A percentile compares a stretch with the other conserved stretches of the same genome.
phyloP scores from a whole-genome alignment of 2,888 invertebrate species.

The Pachliopta kotzebuea region DNA sequence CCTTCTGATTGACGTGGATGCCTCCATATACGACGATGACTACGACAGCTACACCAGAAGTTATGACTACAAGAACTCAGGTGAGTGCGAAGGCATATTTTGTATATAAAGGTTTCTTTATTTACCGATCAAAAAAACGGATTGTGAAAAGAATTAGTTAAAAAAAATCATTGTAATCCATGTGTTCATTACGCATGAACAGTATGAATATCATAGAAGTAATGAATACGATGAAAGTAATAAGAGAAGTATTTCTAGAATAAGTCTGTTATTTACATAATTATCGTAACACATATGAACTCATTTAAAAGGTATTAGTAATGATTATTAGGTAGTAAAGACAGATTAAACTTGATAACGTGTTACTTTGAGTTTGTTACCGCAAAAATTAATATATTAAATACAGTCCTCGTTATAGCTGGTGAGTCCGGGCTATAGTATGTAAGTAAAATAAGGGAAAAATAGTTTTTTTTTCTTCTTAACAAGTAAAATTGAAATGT shows the following conservation, averaged over 20 bases:
- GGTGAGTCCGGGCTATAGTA: neutral
- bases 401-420: too few species aligned
- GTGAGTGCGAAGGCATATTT: conserved; percentile 44
- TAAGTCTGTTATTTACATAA: neutral
- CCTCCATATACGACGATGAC: conserved; percentile 69
- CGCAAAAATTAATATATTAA: neutral
- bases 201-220: too few species aligned
- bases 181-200: too few species aligned
- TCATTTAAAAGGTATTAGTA: neutral
- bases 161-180: too few species aligned
- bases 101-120: neutral
- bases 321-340: neutral
- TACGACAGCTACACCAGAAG: conserved; percentile 68
- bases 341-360: neutral
- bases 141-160: too few species aligned
- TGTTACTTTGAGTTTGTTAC: neutral
- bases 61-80: conserved; percentile 66
- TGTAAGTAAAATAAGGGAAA: neutral
- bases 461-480: neutral
- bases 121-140: neutral
- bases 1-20: conserved; percentile 49
- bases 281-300: neutral
- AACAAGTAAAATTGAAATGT: conserved; percentile 31
- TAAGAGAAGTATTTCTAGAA: too few species aligned
- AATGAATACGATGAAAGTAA: too few species aligned